Base-by-base conservation (phyloP, 1,140 invertebrate species). In the Papilio xuthus region DNA sequence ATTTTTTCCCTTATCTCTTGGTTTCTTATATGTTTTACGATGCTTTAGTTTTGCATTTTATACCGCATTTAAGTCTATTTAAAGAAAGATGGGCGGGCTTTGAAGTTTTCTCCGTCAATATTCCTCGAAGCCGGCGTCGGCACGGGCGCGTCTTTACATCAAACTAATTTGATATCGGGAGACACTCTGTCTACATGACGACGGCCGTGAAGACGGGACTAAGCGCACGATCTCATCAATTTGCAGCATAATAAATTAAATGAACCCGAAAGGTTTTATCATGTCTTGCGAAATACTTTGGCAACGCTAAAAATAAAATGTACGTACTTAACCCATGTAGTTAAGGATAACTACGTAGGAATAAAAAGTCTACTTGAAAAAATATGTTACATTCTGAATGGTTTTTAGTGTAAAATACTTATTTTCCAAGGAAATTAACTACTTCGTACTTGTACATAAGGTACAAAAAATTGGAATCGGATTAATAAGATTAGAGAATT, bases 141-240 rank as follows among this genome's bases (percentile, higher is more conserved):
- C 28, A 32, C 73, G 73, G 44, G 44, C 73, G 44, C 26, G 50
- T 37, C 44, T 75, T 79, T 44, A 79, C 53, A 63, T 74, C 32
- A 56, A 32, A 75, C 73, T 75, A 78, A 81, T 81, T 81, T 69
- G 79, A 79, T 79, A 81, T 79, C 77, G 73, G 74, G 53, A 60
- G 78, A 79, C 60, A 71, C 74, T 77, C 73, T 73, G 67, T 73
- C 69, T 79, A 79, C 42, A 77, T 78, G 69, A 72, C 37, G 69
- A 71, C 69, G 41, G 53, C 23, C 56, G 69, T 74, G 44, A 70
- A 78, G 63, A 73, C 12, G 28, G 13, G 73, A 53, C 73, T 28
- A 18, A 37, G 71, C 56, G 23, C 12, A 26, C 56, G 56, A 60
- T 26, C 56, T 28, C 60, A 67, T 67, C 60, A 32, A 67, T 67